These are phyloP conservation scores for Sinotaia quadrata DNA, from an alignment of 2,888 invertebrate species.

Conservation along the genomic window DNA sequence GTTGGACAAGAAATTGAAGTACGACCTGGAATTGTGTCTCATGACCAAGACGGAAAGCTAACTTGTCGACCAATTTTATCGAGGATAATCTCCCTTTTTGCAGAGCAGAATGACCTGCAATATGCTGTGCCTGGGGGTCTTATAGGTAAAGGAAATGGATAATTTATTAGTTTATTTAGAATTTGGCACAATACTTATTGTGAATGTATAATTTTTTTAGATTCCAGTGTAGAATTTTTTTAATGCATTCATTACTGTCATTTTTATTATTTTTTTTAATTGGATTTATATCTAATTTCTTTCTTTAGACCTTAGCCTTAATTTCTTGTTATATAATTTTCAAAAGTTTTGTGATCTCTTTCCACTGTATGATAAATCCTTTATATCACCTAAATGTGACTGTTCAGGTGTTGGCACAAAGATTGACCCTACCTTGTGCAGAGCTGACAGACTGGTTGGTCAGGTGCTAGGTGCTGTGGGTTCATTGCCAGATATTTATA, in stretches of 20 bases:
- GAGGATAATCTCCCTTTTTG: constrained; percentile 94
- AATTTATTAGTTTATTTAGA: too few species aligned
- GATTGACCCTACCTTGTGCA: constrained; percentile 98
- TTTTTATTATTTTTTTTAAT: too few species aligned
- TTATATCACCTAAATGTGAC: too few species aligned
- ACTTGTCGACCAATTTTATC: constrained; percentile 98
- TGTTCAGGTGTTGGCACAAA: constrained; percentile 91
- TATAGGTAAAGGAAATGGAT: constrained; percentile 79
- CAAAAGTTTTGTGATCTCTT: too few species aligned
- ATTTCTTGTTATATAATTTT: too few species aligned
- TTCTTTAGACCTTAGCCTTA: too few species aligned
- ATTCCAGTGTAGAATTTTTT: too few species aligned
- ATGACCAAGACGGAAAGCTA: constrained; percentile 94
- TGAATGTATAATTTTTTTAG: too few species aligned
- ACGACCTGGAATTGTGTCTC: constrained; percentile 96
- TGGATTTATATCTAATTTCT: too few species aligned
- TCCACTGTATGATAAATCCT: too few species aligned
- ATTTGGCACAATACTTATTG: too few species aligned
- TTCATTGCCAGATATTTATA: constrained; percentile 95
- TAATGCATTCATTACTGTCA: too few species aligned
- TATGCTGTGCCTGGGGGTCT: constrained; percentile 99
- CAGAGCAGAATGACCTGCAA: constrained; percentile 97
- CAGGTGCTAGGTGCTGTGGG: constrained; percentile 98
- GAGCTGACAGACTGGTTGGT: constrained; percentile 98
- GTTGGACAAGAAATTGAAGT: constrained; percentile 99